phyloP scores from a whole-genome alignment of 1,140 invertebrate species.

The Melipona quadrifasciata region DNA sequence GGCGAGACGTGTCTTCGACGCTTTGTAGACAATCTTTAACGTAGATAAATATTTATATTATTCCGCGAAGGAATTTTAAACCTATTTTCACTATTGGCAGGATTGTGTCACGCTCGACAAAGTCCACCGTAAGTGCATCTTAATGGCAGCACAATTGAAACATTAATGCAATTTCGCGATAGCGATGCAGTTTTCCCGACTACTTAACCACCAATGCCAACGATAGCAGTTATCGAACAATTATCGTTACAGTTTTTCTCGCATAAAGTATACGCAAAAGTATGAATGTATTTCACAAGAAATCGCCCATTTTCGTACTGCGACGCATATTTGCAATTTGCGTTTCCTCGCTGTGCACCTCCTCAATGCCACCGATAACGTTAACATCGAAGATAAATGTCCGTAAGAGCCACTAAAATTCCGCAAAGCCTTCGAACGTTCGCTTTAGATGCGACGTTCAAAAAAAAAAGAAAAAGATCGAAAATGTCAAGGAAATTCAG shows the following conservation, averaged over 20 bases:
- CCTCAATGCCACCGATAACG: background rate
- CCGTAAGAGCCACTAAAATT: background rate
- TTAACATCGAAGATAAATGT: background rate
- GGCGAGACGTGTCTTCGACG: no score
- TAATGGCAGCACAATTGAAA: background rate
- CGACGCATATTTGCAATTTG: background rate
- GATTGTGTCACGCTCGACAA: background rate
- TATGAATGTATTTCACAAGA: background rate
- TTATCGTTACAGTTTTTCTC: background rate
- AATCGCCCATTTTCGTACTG: background rate
- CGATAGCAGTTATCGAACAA: background rate
- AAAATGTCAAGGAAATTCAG: background rate
- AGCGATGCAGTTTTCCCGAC: background rate
- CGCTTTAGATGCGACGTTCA: background rate
- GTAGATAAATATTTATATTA: no score
- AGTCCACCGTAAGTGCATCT: background rate
- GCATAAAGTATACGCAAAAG: background rate
- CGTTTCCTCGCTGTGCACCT: background rate
- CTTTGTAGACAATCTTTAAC: background rate
- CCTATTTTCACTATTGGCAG: background rate
- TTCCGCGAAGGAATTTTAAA: background rate
- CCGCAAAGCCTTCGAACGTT: background rate
- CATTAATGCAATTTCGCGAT: background rate
- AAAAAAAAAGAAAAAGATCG: background rate
- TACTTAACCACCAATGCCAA: background rate